Percentiles rank a stretch among this genome's conserved stretches.
phyloP scores from a whole-genome alignment of 1,140 invertebrate genomes.

The Augochlora pura region DNA sequence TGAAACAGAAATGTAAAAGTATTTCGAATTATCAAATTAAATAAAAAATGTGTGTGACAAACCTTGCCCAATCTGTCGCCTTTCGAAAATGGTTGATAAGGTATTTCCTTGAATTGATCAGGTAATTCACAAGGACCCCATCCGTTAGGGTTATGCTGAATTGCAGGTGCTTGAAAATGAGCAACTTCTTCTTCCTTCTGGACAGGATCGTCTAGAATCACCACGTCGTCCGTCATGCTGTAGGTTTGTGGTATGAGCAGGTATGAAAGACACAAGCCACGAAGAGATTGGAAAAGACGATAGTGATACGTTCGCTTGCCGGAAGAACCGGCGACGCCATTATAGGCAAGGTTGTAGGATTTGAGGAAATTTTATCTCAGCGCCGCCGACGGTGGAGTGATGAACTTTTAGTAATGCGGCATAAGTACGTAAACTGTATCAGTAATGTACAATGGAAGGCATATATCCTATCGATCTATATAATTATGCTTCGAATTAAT shows the following conservation, averaged over 20 bases:
- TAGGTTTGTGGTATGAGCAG: background rate
- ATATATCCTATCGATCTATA: too few species aligned
- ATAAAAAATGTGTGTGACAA: background rate
- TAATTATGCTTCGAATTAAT: too few species aligned
- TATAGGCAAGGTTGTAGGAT: too few species aligned
- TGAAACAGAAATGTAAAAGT: background rate
- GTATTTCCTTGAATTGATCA: constrained; percentile 98
- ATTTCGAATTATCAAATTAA: background rate
- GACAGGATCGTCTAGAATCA: constrained; percentile 47
- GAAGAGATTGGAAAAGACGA: background rate
- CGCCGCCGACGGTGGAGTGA: too few species aligned
- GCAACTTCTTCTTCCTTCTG: constrained; percentile 66
- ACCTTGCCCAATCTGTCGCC: constrained; percentile 97
- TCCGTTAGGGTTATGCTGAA: constrained; percentile 94
- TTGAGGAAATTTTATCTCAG: too few species aligned
- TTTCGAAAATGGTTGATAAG: constrained; percentile 99
- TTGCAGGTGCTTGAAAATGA: constrained; percentile 85
- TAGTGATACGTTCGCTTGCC: background rate
- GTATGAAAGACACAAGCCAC: constrained; percentile 7
- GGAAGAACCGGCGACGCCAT: constrained; percentile 39
- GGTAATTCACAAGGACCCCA: constrained; percentile 98
- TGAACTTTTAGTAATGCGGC: too few species aligned
- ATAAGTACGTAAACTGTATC: too few species aligned
- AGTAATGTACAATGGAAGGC: too few species aligned
- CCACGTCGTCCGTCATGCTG: constrained; percentile 58